Conservation (phyloP, 1,140 invertebrate genomes). For the Lepidotrigona ventralis region DNA sequence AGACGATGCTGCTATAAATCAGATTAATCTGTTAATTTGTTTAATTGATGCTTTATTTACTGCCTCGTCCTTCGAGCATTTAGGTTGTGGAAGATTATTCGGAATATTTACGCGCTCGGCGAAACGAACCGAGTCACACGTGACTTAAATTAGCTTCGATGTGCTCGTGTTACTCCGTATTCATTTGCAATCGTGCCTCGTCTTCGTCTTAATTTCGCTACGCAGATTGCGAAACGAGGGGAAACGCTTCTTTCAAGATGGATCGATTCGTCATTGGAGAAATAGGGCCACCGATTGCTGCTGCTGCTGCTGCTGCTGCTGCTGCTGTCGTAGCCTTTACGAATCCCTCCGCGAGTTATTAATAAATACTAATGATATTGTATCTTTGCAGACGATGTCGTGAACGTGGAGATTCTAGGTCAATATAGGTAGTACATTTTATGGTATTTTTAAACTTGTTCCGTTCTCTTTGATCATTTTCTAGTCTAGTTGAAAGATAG, state of each 20-base stretch:
- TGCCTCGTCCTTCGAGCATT: constrained; percentile 26
- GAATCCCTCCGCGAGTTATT: constrained; percentile 9
- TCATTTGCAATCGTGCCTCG: constrained; percentile 52
- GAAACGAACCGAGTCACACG: constrained; percentile 51
- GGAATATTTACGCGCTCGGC: constrained; percentile 48
- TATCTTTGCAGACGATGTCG: neutral
- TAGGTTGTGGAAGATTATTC: constrained; percentile 35
- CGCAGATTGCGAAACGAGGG: constrained; percentile 12
- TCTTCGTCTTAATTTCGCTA: constrained; percentile 54
- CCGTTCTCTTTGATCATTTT: too few species aligned
- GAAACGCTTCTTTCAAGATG: neutral
- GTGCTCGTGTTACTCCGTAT: constrained; percentile 31
- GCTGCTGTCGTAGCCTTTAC: neutral
- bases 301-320: neutral
- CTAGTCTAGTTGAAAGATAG: too few species aligned
- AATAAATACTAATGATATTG: constrained; percentile 8
- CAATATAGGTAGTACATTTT: neutral
- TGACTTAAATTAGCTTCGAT: constrained; percentile 61
- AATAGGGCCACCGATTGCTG: constrained; percentile 30
- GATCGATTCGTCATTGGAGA: constrained; percentile 18
- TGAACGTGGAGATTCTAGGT: neutral
- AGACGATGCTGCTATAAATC: neutral
- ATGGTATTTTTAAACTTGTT: too few species aligned
- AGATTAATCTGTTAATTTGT: neutral
- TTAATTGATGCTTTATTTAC: neutral